phyloP scores from a whole-genome alignment of 2,113 vertebrate genomes.

The Pseudopodoces humilis region DNA sequence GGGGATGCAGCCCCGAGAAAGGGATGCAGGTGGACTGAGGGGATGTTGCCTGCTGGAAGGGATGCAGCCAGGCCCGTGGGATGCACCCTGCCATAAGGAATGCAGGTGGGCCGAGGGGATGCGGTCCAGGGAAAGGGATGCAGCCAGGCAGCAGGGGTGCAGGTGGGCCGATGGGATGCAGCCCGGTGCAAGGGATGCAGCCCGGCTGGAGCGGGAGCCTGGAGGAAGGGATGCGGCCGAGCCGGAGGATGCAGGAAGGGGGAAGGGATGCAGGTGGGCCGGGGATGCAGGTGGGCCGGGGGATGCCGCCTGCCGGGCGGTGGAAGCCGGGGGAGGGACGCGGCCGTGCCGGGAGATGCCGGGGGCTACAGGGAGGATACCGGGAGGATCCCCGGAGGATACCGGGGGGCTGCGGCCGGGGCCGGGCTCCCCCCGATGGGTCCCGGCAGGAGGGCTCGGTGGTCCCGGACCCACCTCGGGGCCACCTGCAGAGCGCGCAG shows the following conservation, averaged over 20 bases:
- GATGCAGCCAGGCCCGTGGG: neutral
- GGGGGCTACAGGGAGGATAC: neutral
- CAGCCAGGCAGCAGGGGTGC: neutral
- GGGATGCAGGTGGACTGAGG: neutral
- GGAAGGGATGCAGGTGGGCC: neutral
- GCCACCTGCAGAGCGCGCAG: conserved; percentile 85
- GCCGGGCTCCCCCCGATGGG: neutral
- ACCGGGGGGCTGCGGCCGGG: neutral
- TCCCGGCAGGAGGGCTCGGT: neutral
- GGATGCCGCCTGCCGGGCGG: neutral
- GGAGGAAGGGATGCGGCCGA: neutral
- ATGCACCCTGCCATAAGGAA: neutral
- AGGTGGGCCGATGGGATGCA: neutral
- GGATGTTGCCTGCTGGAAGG: neutral
- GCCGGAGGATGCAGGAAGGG: neutral
- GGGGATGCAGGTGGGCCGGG: neutral
- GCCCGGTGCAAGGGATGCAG: neutral
- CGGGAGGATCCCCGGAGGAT: too few relatives aligned
- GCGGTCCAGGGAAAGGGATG: neutral
- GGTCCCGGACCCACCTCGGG: conserved; percentile 63
- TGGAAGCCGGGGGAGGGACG: too few relatives aligned
- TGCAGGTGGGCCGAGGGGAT: neutral
- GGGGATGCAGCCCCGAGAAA: neutral
- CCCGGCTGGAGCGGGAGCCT: neutral
- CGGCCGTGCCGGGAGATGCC: neutral